Evolutionary conservation across 2,888 invertebrate genomes (phyloP).

Genomic region (Lagria hirta): DNA sequence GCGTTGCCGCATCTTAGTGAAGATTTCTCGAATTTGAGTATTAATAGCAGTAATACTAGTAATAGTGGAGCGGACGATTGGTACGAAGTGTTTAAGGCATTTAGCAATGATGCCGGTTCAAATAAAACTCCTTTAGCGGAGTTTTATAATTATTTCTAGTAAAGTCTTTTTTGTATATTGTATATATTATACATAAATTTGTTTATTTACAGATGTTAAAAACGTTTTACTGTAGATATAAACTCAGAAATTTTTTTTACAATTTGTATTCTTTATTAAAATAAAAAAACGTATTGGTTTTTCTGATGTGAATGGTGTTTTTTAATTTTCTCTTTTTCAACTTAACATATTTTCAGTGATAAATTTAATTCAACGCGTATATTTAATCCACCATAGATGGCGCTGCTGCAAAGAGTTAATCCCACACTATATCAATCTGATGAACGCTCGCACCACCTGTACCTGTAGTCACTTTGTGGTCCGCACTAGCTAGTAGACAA

Average conservation of each 20-base stretch:
- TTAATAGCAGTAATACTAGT: constrained; percentile 36
- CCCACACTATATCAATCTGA: too few relatives aligned
- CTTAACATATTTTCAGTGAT: too few relatives aligned
- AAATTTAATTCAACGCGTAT: too few relatives aligned
- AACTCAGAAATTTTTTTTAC: constrained; percentile 19
- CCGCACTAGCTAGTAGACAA: too few relatives aligned
- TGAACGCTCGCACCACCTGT: too few relatives aligned
- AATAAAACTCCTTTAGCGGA: constrained; percentile 46
- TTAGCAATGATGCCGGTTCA: constrained; percentile 48
- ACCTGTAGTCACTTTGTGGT: too few relatives aligned
- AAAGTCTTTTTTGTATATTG: constrained; percentile 30
- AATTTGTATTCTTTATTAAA: constrained; percentile 18
- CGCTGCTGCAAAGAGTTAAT: too few relatives aligned
- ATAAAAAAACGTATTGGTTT: constrained; percentile 20
- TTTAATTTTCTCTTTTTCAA: too few relatives aligned
- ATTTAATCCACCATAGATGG: too few relatives aligned
- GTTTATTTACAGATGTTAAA: constrained; percentile 17
- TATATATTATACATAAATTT: constrained; percentile 26
- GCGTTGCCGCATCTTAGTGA: constrained; percentile 47
- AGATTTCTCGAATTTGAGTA: constrained; percentile 47
- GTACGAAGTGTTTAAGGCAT: constrained; percentile 46
- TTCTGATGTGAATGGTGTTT: too few relatives aligned
- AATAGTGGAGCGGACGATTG: constrained; percentile 35
- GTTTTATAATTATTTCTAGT: constrained; percentile 59
- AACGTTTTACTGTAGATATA: constrained; percentile 20